phyloP scores from a whole-genome alignment of 2,797 vertebrate species.

The Dallia pectoralis region DNA sequence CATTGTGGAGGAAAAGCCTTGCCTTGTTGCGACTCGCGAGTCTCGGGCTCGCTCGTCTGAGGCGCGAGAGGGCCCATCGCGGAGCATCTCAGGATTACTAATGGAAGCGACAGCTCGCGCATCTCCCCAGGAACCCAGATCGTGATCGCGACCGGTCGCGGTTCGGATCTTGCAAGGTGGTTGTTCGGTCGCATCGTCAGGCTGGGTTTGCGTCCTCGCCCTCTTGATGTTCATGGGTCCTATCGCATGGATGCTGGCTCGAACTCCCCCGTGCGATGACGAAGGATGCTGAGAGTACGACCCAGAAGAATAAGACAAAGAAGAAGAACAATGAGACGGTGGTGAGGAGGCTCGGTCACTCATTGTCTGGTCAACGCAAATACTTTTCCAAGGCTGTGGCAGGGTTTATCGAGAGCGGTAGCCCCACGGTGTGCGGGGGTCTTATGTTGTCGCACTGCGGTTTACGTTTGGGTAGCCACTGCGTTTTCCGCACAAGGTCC shows the following conservation, averaged over 20 bases:
- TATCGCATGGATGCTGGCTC: not conserved
- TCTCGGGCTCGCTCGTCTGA: not conserved
- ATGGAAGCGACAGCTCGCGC: not conserved
- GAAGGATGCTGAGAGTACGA: not conserved
- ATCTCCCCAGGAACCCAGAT: not conserved
- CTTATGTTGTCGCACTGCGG: not conserved
- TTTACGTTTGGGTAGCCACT: not conserved
- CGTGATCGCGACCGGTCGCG: not conserved
- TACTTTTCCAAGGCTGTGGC: not conserved
- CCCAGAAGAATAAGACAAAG: not conserved
- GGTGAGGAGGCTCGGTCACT: not conserved
- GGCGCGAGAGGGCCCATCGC: not conserved
- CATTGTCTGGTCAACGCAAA: not conserved
- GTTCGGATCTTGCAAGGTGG: not conserved
- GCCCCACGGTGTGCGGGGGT: not conserved
- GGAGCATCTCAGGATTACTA: not conserved
- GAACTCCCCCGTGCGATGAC: not conserved
- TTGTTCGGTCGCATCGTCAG: not conserved
- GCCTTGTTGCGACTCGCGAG: not conserved
- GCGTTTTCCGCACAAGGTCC: slow-evolving; percentile 2
- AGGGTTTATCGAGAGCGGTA: slow-evolving; percentile 7
- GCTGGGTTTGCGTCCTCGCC: not conserved
- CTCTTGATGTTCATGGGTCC: not conserved
- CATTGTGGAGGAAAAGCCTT: not conserved
- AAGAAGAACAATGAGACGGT: not conserved